Evolutionary conservation across 2,888 invertebrate genomes (phyloP), one percentile per base, ranked within the genome.

Genomic region (Morpho helenor): DNA sequence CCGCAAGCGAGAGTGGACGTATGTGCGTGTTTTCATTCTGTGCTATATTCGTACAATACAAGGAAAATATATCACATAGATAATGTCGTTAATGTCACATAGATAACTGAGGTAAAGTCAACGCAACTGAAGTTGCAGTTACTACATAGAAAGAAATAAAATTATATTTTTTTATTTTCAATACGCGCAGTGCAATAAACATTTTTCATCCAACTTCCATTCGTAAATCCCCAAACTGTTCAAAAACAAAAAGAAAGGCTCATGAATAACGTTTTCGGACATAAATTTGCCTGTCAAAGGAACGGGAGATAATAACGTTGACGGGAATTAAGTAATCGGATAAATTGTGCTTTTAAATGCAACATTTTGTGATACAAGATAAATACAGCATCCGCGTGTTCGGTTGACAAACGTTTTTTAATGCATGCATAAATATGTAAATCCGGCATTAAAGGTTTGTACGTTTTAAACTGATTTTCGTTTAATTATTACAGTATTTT

Each of bases 381-480:
- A 62, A 66, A 67, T 64, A 66, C 61, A 63, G 60, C 66, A 66
- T 65, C 52, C 60, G 49, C 58, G 54, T 58, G 57, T 63, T 53
- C 52, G 49, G 56, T 48, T 59, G 63, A 62, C 61, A 58, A 49
- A 51, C 63, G 60, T 57, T 61, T 62, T 59, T 59, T 31, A 59
- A 66, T 65, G 64, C 66, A 66, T 63, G 63, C 62, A 60, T 63
- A 59, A 59, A 63, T 62, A 66, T 63, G 63, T 53, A 57, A 57
- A 63, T 56, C 60, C 57, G 52, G 56, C 50, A 52, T 40, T 55
- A 45, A 61, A 59, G 23, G 45, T 49, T 22, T 46, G 49, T 23
- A 47, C 46, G 41, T 10, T 48, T 52, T 39, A 51, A 51, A 47
- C 47, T 39, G 46, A 49, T 47, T 22, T 48, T 41, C 60, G 48